A percentile compares a stretch with the other conserved stretches of the same genome.
phyloP scores from a whole-genome alignment of 2,797 vertebrate species.

The Microchirus variegatus region DNA sequence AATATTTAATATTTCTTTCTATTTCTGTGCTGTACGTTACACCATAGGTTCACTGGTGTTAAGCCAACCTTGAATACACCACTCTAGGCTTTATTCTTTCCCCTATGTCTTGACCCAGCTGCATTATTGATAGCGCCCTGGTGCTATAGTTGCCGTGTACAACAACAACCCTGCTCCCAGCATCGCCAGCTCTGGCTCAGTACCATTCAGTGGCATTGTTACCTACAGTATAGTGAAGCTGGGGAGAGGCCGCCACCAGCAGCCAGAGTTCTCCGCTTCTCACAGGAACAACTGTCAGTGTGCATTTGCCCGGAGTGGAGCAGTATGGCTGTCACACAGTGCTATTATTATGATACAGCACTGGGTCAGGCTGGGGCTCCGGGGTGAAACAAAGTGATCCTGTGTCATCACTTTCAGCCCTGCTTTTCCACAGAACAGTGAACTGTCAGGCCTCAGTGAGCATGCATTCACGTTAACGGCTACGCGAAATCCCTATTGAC shows the following conservation, averaged over 20 bases:
- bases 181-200: constrained; percentile 26
- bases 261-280: constrained; percentile 39
- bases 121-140: constrained; percentile 59
- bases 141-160: constrained; percentile 25
- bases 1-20: constrained; percentile 18
- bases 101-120: constrained; percentile 51
- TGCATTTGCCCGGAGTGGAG: constrained; percentile 64
- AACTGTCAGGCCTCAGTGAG: constrained; percentile 16
- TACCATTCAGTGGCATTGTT: constrained; percentile 46
- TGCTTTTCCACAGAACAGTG: constrained; percentile 40
- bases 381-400: constrained; percentile 66
- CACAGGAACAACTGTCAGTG: constrained; percentile 67
- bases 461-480: constrained; percentile 29
- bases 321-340: constrained; percentile 68
- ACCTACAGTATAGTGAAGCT: constrained; percentile 42
- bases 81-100: constrained; percentile 21
- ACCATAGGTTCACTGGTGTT: constrained; percentile 4
- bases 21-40: constrained; percentile 1
- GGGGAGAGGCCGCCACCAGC: constrained; percentile 41
- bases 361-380: constrained; percentile 55
- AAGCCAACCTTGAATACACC: constrained; percentile 34
- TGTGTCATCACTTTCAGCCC: constrained; percentile 63
- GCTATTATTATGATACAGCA: constrained; percentile 71
- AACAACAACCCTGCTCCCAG: constrained; percentile 38
- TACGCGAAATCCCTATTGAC: constrained; percentile 36